Evolutionary conservation across 2,797 vertebrate species (phyloP).

Genomic region (Emys orbicularis): DNA sequence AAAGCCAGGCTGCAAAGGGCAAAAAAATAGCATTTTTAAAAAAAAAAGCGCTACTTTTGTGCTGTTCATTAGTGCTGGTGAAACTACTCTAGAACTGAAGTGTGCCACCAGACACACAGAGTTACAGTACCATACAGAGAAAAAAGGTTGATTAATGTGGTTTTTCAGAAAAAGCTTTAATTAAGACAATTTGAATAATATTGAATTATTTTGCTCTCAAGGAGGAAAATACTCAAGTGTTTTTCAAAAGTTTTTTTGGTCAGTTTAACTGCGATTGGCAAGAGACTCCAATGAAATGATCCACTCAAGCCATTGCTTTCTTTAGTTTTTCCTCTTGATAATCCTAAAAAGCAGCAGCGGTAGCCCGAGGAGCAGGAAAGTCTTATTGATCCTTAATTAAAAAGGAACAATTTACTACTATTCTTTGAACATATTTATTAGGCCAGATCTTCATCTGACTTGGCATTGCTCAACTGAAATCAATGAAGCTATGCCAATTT

Average conservation of each 20-base stretch:
- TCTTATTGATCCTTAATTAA: neutral
- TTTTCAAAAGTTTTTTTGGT: neutral
- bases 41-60: neutral
- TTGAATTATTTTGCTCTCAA: neutral
- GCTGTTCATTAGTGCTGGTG: neutral
- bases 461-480: neutral
- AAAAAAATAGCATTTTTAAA: neutral
- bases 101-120: neutral
- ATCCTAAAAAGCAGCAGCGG: fast-evolving
- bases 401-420: neutral
- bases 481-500: fast-evolving
- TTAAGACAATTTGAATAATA: neutral
- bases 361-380: neutral
- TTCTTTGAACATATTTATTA: neutral
- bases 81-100: neutral
- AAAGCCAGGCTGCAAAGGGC: neutral
- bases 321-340: neutral
- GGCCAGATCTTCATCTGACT: neutral
- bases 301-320: neutral
- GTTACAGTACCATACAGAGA: neutral
- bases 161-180: neutral
- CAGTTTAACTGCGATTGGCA: neutral
- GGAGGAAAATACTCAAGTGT: neutral
- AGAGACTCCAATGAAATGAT: neutral
- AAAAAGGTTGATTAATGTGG: fast-evolving